phyloP scores from a whole-genome alignment of 2,888 invertebrate genomes.

The Amiota mariae region DNA sequence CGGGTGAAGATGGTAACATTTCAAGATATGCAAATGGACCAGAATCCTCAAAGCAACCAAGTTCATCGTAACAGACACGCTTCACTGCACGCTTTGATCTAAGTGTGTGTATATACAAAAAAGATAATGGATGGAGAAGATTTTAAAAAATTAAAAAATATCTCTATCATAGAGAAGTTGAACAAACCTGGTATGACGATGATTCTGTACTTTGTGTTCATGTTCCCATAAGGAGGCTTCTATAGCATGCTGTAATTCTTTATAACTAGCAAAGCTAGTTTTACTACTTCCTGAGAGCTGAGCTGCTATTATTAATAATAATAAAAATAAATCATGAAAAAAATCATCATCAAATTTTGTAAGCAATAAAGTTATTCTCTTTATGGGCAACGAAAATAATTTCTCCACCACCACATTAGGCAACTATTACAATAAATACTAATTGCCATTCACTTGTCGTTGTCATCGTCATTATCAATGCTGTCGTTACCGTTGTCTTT shows the following conservation, averaged over 20 bases:
- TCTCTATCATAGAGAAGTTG: not conserved
- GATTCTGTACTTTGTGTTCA: constrained; percentile 44
- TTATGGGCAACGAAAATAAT: no score
- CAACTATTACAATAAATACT: no score
- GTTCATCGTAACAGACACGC: constrained; percentile 88
- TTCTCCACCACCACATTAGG: no score
- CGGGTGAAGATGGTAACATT: constrained; percentile 88
- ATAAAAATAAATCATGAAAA: no score
- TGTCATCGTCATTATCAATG: not conserved
- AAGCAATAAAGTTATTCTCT: no score
- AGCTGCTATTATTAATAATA: no score
- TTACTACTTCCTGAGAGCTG: no score
- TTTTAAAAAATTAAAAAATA: not conserved
- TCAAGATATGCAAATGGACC: constrained; percentile 93
- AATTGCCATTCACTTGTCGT: not conserved
- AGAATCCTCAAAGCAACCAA: constrained; percentile 93
- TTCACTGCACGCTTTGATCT: constrained; percentile 85
- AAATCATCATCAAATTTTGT: no score
- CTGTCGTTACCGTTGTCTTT: not conserved
- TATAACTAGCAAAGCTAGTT: constrained; percentile 31
- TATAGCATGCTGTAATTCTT: constrained; percentile 58
- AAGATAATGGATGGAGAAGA: constrained; percentile 9
- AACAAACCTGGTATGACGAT: constrained; percentile 56
- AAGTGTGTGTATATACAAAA: constrained; percentile 50
- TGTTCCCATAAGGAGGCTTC: constrained; percentile 56